phyloP scores from a whole-genome alignment of 2,888 invertebrate genomes.

The Leptarthrus brevirostris region DNA sequence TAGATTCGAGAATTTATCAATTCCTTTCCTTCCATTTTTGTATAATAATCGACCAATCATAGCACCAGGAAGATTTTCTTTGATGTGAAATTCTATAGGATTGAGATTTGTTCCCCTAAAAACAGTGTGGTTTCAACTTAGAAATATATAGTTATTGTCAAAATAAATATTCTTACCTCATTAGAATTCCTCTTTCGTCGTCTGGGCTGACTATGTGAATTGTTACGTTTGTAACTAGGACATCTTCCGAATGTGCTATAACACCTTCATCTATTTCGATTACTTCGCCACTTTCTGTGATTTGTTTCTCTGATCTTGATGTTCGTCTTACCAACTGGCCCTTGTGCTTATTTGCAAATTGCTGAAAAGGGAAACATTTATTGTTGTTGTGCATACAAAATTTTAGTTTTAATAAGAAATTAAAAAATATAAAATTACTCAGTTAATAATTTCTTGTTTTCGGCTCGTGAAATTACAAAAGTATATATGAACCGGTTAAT shows the following conservation, averaged over 20 bases:
- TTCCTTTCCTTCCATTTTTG: conserved; percentile 64
- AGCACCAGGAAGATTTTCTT: conserved; percentile 80
- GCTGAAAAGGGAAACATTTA: conserved; percentile 56
- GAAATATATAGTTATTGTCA: too few species aligned
- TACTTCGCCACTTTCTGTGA: conserved; percentile 58
- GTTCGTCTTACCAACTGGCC: conserved; percentile 53
- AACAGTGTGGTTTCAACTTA: too few species aligned
- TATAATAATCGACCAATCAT: conserved; percentile 79
- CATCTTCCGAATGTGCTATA: conserved; percentile 69
- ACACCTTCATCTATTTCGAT: conserved; percentile 63
- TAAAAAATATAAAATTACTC: not conserved
- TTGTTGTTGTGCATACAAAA: not conserved
- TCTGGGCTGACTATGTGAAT: conserved; percentile 84
- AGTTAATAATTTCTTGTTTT: conserved; percentile 4
- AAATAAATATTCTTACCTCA: conserved; percentile 68
- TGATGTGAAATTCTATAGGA: conserved; percentile 79
- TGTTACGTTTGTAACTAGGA: conserved; percentile 84
- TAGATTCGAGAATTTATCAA: conserved; percentile 55
- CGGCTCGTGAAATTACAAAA: too few species aligned
- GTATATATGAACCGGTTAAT: too few species aligned
- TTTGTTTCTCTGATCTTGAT: conserved; percentile 55
- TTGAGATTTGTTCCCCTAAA: conserved; percentile 76
- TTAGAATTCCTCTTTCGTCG: conserved; percentile 75
- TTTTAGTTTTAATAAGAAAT: not conserved
- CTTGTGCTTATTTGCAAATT: conserved; percentile 61